These are phyloP conservation scores for Scaptomyza pallida DNA, from an alignment of 1,140 invertebrate genomes.

Conservation along the genomic window DNA sequence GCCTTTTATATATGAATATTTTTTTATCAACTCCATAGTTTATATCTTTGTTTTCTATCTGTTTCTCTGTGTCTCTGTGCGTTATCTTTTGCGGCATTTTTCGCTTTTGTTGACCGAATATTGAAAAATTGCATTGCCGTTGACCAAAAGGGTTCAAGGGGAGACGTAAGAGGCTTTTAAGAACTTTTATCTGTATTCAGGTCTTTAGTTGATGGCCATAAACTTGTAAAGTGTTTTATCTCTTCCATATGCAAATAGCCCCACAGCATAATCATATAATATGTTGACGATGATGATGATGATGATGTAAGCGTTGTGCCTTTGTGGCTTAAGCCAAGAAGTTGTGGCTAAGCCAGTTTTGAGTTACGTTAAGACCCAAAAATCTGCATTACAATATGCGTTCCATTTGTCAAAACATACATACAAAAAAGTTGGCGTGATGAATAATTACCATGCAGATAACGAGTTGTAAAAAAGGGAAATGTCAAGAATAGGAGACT, in stretches of 20 bases:
- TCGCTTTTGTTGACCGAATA: constrained; percentile 38
- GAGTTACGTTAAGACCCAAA: constrained; percentile 7
- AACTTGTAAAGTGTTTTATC: constrained; percentile 50
- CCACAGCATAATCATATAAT: too few relatives aligned
- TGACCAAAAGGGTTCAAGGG: constrained; percentile 17
- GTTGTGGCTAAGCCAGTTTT: constrained; percentile 23
- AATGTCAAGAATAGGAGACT: neutral
- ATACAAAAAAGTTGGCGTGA: neutral
- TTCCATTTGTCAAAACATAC: constrained; percentile 39
- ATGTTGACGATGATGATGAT: neutral
- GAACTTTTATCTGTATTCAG: constrained; percentile 27
- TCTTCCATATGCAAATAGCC: constrained; percentile 40
- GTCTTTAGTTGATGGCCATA: constrained; percentile 26
- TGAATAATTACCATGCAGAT: constrained; percentile 16
- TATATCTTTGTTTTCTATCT: constrained; percentile 75
- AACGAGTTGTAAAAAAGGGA: neutral
- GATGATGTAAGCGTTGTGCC: constrained; percentile 19
- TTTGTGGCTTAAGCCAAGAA: constrained; percentile 4
- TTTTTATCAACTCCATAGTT: constrained; percentile 76
- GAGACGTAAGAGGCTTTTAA: constrained; percentile 26
- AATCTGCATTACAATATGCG: constrained; percentile 50
- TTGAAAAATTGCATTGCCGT: constrained; percentile 63
- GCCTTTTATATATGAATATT: too few relatives aligned
- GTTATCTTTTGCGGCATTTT: constrained; percentile 39
- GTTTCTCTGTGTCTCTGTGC: too few relatives aligned